Evolutionary conservation across 2,797 vertebrate species (phyloP), one percentile per base, ranked within the genome.

Genomic region (Sebastes vulpes): DNA sequence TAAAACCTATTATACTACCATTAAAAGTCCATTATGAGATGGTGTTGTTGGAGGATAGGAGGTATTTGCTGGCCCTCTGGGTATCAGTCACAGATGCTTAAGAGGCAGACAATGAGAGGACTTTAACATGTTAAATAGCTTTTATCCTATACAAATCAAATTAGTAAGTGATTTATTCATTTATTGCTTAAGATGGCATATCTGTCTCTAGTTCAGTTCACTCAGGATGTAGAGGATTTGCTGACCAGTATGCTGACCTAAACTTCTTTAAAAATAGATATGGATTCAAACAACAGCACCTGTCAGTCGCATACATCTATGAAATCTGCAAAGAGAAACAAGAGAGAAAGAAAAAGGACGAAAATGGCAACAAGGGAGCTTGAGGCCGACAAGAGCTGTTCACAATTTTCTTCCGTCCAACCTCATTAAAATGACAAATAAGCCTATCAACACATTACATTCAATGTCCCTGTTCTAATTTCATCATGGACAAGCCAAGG

Each of bases 11-110:
- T 91, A 92, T 81, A 58, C 72, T 52, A 67, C 82, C 90, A 92
- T 95, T 93, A 92, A 90, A 91, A 92, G 82, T 90, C 89, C 80
- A 93, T 93, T 92, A 93, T 89, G 84, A 87, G 69, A 85, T 84
- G 71, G 80, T 86, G 84, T 90, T 94, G 85, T 89, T 82, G 75
- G 79, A 80, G 77, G 81, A 91, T 89, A 87, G 78, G 69, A 87
- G 72, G 86, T 80, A 85, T 83, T 88, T 87, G 68, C 83, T 70
- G 79, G 79, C 75, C 90, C 86, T 87, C 61, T 86, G 91, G 88
- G 80, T 81, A 87, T 93, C 83, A 78, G 82, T 90, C 81, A 88
- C 88, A 93, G 84, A 91, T 87, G 87, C 79, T 92, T 83, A 84
- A 80, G 67, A 90, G 77, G 75, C 32, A 84, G 72, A 86, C 84